Base-by-base conservation (phyloP, 1,140 invertebrate genomes). In the Diuraphis noxia region DNA sequence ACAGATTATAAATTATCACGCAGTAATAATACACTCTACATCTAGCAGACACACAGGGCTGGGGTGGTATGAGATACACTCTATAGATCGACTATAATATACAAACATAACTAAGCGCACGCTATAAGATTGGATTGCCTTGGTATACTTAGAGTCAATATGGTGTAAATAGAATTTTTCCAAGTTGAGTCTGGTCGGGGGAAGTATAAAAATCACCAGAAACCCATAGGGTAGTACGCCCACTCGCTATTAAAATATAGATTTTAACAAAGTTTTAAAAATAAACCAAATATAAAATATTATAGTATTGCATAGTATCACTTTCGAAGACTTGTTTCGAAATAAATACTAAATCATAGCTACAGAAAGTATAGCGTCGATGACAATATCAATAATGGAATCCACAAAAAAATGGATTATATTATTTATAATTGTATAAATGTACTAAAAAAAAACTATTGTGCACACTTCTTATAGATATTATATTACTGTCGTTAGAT, bases 1-100 rank as follows among this genome's bases (percentile, higher is more conserved):
- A 84, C 82, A 84, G 82, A 84, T 84, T 84, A 84, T 84, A 82
- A n/a, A 72, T 40, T 81, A 81, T 81, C 38, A 40, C 56, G 13
- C 56, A 72, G 56, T 23, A 38, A 38, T 81, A 81, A 81, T 81
- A 38, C 25, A 81, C 79, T 81, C 36, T 38, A 25, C 4, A 17
- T 79, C 13, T 38, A 79, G 77, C 36, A 36, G n/a, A 17, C 38
- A 81, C 79, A n/a, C n/a, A n/a, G n/a, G n/a, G 46, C 46, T n/a
- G 17, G 82, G 82, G 41, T n/a, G 19, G 41, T 13, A 36, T 5
- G 6, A 41, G 10, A 25, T 40, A 84, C 7, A 36, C 41, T 43
- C 21, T 84, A 40, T 81, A 25, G 82, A 84, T n/a, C 82, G 41
- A 34, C 81, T 21, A n/a, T 17, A 13, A 30, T 30, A 38, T 23